Percentiles rank a stretch among this genome's conserved stretches.
Evolutionary conservation across 2,113 vertebrate species (phyloP).

Genomic region (Gymnogyps californianus): DNA sequence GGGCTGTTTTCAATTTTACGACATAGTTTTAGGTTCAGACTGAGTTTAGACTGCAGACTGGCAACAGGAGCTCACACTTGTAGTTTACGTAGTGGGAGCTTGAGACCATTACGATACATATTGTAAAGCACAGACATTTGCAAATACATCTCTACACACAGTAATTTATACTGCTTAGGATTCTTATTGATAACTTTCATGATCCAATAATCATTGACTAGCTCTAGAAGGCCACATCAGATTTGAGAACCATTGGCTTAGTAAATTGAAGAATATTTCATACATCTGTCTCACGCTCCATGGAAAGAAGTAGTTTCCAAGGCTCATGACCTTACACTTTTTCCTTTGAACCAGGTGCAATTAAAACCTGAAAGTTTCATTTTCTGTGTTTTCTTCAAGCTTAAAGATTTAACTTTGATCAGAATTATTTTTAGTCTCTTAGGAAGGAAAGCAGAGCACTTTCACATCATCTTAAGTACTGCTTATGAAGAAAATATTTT

Average conservation of each 20-base stretch:
- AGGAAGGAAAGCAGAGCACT: background rate
- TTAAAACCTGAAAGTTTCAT: background rate
- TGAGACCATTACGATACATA: background rate
- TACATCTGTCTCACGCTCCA: background rate
- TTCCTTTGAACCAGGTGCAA: background rate
- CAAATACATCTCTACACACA: background rate
- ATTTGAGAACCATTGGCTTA: background rate
- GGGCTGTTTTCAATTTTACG: background rate
- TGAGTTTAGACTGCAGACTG: background rate
- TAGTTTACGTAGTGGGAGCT: background rate
- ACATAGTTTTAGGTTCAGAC: background rate
- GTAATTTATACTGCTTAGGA: background rate
- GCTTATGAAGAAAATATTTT: slow-evolving; percentile 3
- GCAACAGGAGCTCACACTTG: background rate
- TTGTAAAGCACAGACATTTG: background rate
- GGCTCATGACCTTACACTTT: background rate
- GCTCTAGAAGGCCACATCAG: background rate
- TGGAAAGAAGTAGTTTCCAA: background rate
- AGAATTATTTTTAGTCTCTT: background rate
- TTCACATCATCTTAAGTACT: background rate
- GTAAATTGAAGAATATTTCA: background rate
- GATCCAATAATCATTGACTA: background rate
- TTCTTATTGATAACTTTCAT: background rate
- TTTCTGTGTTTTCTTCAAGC: background rate
- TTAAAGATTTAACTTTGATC: background rate